Percentiles rank a stretch among this genome's conserved stretches.
phyloP scores from a whole-genome alignment of 2,113 vertebrate genomes.

The Forbesichthys papilliferus region DNA sequence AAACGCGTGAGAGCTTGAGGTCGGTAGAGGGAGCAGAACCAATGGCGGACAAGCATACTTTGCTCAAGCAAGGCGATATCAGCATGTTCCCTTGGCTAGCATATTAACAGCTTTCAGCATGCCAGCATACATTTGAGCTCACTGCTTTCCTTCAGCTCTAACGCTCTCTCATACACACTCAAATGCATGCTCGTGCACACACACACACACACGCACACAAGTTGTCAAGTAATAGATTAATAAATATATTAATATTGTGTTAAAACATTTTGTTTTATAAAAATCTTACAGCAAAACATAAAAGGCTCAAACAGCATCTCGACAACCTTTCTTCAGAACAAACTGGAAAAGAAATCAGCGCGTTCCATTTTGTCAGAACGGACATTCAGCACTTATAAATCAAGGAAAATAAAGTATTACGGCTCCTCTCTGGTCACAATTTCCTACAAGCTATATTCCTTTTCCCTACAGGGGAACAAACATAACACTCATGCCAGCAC shows the following conservation, averaged over 20 bases:
- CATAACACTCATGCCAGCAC: background rate
- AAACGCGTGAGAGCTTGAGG: no score
- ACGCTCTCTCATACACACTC: background rate
- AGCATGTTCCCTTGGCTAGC: conserved; percentile 52
- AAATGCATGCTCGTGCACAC: conserved; percentile 4
- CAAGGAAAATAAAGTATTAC: no score
- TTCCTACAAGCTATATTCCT: no score
- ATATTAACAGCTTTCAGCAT: conserved; percentile 59
- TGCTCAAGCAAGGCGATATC: conserved; percentile 31
- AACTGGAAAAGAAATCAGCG: background rate
- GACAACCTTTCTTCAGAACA: background rate
- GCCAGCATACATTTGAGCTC: conserved; percentile 47
- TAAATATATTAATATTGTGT: no score
- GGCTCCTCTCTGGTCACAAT: no score
- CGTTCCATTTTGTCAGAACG: no score
- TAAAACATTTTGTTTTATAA: no score
- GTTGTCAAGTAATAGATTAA: no score
- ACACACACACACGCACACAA: background rate
- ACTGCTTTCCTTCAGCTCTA: background rate
- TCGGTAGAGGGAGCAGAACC: background rate
- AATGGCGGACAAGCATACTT: background rate
- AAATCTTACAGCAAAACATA: no score
- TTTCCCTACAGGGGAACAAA: conserved; percentile 36
- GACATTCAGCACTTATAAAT: no score
- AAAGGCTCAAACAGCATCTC: no score